These are phyloP conservation scores for Sinodicranocentrus sp. DNA, from an alignment of 2,888 invertebrate genomes.

Conservation along the genomic window DNA sequence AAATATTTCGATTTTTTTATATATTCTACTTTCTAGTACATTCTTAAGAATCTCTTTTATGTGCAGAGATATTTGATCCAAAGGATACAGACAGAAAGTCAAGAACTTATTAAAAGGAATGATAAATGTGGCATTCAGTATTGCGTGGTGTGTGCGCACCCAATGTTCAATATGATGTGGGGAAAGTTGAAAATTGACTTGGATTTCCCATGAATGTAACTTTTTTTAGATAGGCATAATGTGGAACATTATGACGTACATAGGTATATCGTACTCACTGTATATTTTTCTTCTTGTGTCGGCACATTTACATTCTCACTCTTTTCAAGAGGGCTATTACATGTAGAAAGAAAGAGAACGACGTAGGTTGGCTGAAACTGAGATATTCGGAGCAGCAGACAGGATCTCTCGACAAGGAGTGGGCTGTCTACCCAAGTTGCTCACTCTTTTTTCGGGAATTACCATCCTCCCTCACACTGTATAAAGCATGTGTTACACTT, in stretches of 20 bases:
- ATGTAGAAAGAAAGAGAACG: background rate
- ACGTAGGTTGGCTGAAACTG: constrained; percentile 47
- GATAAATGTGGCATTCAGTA: constrained; percentile 48
- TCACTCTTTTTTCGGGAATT: constrained; percentile 8
- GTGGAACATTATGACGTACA: too few relatives aligned
- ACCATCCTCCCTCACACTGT: too few relatives aligned
- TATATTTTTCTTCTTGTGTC: constrained; percentile 13
- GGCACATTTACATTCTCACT: constrained; percentile 36
- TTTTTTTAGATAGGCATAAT: too few relatives aligned
- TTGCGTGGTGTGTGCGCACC: background rate
- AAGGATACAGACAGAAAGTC: too few relatives aligned
- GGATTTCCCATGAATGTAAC: background rate
- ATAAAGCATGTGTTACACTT: too few relatives aligned
- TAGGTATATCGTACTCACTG: too few relatives aligned
- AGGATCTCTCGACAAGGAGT: constrained; percentile 42
- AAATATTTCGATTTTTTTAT: constrained; percentile 1
- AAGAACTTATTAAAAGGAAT: constrained; percentile 30
- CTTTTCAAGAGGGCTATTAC: constrained; percentile 11
- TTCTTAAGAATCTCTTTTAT: background rate
- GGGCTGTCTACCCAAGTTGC: constrained; percentile 34
- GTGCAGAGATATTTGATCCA: constrained; percentile 15
- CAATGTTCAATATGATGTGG: background rate
- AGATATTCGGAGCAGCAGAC: constrained; percentile 30
- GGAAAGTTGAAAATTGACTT: constrained; percentile 17
- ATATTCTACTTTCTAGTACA: too few relatives aligned